These are phyloP conservation scores for Calidris pygmaea DNA, from an alignment of 2,113 vertebrate genomes.

Conservation along the genomic window DNA sequence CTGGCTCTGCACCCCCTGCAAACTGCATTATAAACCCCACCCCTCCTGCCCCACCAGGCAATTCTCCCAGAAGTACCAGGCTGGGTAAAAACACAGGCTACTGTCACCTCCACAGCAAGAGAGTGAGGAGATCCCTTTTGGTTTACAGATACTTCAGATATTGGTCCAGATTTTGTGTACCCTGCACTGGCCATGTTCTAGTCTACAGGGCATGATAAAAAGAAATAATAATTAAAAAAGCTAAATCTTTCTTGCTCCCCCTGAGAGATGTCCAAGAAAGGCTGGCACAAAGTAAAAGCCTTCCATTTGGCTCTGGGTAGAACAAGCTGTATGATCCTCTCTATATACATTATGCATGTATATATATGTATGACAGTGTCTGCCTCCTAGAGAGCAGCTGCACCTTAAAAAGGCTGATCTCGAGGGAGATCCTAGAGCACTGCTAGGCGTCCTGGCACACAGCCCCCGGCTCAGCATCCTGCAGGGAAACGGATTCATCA, in stretches of 20 bases:
- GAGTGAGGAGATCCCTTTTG: not conserved
- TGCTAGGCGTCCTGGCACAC: not conserved
- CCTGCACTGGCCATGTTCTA: not conserved
- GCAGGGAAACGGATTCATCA: not conserved
- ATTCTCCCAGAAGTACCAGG: not conserved
- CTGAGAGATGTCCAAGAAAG: conserved; percentile 44
- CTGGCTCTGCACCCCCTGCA: not conserved
- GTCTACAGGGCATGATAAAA: conserved; percentile 24
- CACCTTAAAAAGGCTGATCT: conserved; percentile 43
- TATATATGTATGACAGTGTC: not conserved
- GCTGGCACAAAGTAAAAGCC: conserved; percentile 26
- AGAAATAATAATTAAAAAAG: not conserved
- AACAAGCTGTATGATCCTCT: conserved; percentile 7
- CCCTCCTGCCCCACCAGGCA: not conserved
- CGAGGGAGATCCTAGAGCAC: not conserved
- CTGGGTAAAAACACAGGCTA: not conserved
- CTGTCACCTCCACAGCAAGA: not conserved
- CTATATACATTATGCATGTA: not conserved
- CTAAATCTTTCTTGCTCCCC: conserved; percentile 14
- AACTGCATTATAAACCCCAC: not conserved
- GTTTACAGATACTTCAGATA: not conserved
- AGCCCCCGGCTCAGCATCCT: conserved; percentile 26
- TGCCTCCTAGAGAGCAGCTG: conserved; percentile 31
- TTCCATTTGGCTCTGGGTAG: conserved; percentile 29
- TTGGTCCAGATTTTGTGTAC: conserved; percentile 31